Base-by-base conservation (phyloP, 1,140 invertebrate species). In the Panulirus ornatus region DNA sequence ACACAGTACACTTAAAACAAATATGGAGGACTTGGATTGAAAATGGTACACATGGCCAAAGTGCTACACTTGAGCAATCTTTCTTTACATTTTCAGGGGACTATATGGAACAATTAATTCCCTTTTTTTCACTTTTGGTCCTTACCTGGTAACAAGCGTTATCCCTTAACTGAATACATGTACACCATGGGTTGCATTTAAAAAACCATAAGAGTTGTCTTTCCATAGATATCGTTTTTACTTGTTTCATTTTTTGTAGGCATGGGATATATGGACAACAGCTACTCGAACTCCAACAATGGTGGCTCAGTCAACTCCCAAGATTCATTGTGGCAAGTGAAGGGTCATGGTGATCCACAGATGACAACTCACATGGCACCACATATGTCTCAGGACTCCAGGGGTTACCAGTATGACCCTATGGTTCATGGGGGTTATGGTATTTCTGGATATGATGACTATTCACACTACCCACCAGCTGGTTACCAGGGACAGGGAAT, bases 241-340 rank as follows among this genome's bases (percentile, higher is more conserved):
- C 27, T 34, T 51, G 16, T 51, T 54, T 44, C n/a, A 36, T 66
- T 54, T 27, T 27, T 51, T 51, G 42, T 70, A 91, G 92, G 92
- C 94, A 97, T 97, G 96, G 96, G 96, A 78, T 97, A 97, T 94
- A 96, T 97, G 94, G 97, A 98, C 93, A 97, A 97, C 94, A 97
- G 97, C 93, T 98, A 98, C 94, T 97, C 97, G 66, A 98, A 98
- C 93, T 92, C 92, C 30, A 92, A 93, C 84, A 97, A 98, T 94
- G 97, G 97, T 36, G 97, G 97, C 79, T 98, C 97, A 84, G 97
- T 98, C 54, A 98, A 98, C 94, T 98, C 97, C 0, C 97, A 98
- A 93, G 97, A 98, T 93, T 98, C 97, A n/a, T 94, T 98, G 92
- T 98, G 97, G 97, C 97, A 98, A 94, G 97, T 98, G 95, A 98